Evolutionary conservation across 1,140 invertebrate species (phyloP).

Genomic region (Atta cephalotes): DNA sequence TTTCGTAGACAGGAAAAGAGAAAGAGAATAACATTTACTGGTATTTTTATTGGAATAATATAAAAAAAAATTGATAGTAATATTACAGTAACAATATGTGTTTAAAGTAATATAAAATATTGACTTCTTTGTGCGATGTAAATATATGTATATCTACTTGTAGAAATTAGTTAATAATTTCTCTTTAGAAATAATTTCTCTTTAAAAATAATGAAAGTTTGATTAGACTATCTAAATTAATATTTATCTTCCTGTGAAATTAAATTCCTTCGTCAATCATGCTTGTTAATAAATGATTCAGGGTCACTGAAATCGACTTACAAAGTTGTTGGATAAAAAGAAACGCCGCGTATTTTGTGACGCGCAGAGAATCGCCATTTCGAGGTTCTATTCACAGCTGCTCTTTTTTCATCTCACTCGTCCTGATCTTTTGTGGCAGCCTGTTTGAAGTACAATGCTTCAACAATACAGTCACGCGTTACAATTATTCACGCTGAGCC

Average conservation of each 20-base stretch:
- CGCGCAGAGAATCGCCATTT: slow-evolving; percentile 80
- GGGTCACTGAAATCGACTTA: slow-evolving; percentile 40
- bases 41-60: not conserved
- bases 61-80: not conserved
- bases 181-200: not conserved
- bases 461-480: slow-evolving; percentile 70
- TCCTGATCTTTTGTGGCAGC: slow-evolving; percentile 56
- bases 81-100: too few relatives aligned
- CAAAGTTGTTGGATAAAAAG: slow-evolving; percentile 38
- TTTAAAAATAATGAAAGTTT: not conserved
- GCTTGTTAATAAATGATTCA: slow-evolving; percentile 47
- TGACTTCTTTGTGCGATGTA: not conserved
- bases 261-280: slow-evolving; percentile 50
- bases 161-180: not conserved
- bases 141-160: not conserved
- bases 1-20: slow-evolving; percentile 68
- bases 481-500: slow-evolving; percentile 79
- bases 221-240: slow-evolving; percentile 6
- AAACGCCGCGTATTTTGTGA: slow-evolving; percentile 62
- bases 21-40: slow-evolving; percentile 42
- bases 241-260: slow-evolving; percentile 36
- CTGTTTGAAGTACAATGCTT: slow-evolving; percentile 59
- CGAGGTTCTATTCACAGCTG: slow-evolving; percentile 74
- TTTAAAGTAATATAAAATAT: not conserved
- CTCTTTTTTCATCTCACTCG: slow-evolving; percentile 68